Percentiles rank a stretch among this genome's conserved stretches.
Evolutionary conservation across 2,797 vertebrate genomes (phyloP).

Genomic region (Fistularia tabacaria): DNA sequence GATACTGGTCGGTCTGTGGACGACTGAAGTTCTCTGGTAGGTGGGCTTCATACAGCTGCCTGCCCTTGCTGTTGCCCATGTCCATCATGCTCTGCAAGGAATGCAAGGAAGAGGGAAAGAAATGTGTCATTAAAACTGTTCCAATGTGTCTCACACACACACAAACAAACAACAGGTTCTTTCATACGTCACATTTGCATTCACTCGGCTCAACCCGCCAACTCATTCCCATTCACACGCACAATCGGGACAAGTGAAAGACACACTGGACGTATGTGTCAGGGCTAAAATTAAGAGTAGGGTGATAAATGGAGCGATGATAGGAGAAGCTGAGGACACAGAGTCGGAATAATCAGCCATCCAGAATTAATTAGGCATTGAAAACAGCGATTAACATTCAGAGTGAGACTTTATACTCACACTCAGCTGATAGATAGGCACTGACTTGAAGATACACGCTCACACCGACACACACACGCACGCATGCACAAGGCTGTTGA

Average conservation of each 20-base stretch:
- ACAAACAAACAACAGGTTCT: constrained; percentile 16
- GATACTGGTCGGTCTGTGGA: constrained; percentile 99
- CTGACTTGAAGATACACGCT: constrained; percentile 13
- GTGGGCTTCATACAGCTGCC: constrained; percentile 90
- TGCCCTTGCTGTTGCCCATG: constrained; percentile 94
- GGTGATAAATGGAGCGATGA: constrained; percentile 64
- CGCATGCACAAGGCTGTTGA: not conserved
- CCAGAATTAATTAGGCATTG: constrained; percentile 74
- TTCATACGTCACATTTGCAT: constrained; percentile 25
- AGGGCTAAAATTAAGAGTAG: constrained; percentile 63
- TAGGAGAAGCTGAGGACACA: constrained; percentile 49
- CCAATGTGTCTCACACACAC: not conserved
- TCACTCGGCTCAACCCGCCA: constrained; percentile 6
- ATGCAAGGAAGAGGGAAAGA: not conserved
- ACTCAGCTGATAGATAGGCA: constrained; percentile 48
- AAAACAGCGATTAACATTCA: constrained; percentile 72
- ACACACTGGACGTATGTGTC: constrained; percentile 47
- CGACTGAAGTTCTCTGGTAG: constrained; percentile 94
- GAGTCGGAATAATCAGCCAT: constrained; percentile 69
- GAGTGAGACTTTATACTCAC: constrained; percentile 39
- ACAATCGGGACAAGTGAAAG: constrained; percentile 12
- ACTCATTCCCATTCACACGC: constrained; percentile 15
- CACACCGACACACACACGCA: not conserved
- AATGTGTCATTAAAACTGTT: not conserved
- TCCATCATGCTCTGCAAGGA: constrained; percentile 89